Base-by-base conservation (phyloP, 2,797 vertebrate genomes). In the Amphiprion clarkii region DNA sequence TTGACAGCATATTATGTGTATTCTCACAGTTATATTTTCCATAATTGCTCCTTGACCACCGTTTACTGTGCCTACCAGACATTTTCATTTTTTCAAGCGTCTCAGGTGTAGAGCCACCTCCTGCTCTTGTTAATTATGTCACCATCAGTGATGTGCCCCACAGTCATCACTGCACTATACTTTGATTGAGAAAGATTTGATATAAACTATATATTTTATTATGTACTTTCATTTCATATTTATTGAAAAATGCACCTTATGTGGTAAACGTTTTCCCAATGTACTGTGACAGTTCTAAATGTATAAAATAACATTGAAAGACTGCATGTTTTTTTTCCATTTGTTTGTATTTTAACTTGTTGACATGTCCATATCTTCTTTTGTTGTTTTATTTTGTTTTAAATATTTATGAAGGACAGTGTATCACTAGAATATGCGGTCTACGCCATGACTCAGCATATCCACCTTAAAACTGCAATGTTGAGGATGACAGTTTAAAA, bases 51-150 rank as follows among this genome's bases (percentile, higher is more conserved):
- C 13, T 25, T 33, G 27, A 56, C 13, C n/a, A 53, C 42, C 44
- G 17, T n/a, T 59, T 40, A 31, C 23, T 52, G 40, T 60, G 36
- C 53, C 3, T 3, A 40, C 19, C 16, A 52, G 44, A 40, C 23
- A n/a, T 5, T 39, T 51, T 57, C 12, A 19, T 42, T 39, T 64
- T 49, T 17, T 6, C 3, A 17, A 58, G 60, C 51, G 33, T 44
- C 16, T 55, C n/a, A n/a, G 21, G 16, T 63, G 40, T 46, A 31
- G 21, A 64, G 56, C 49, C 12, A 52, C 17, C 23, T 62, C 17
- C n/a, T 65, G n/a, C 14, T 67, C n/a, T 17, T 60, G 54, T 25
- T 58, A 27, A 33, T 73, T 25, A 31, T 73, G 52, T 62, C 29
- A 64, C 1, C 49, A 52, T 59, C 46, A 64, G 5, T 44, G 55